Base-by-base conservation (phyloP, 2,888 invertebrate genomes). In the Microchrysa polita region DNA sequence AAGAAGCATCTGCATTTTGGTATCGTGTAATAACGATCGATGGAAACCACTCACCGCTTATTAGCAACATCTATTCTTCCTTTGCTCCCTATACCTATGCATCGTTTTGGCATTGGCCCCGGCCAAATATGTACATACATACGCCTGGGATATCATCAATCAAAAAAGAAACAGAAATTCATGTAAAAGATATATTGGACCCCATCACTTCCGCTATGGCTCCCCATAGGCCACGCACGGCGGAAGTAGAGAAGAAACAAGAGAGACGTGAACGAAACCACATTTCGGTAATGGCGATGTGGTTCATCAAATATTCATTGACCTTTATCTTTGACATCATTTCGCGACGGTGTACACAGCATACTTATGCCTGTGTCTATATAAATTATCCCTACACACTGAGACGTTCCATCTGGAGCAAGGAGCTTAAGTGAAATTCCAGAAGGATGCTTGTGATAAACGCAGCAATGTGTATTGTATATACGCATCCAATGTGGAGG, bases 231-330 rank as follows among this genome's bases (percentile, higher is more conserved):
- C 27, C 40, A 2, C 48, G 48, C n/a, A n/a, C n/a, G n/a, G n/a
- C n/a, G 48, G 48, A 48, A 48, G n/a, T n/a, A n/a, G n/a, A n/a
- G n/a, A n/a, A n/a, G n/a, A n/a, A n/a, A n/a, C n/a, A n/a, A n/a
- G n/a, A n/a, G n/a, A n/a, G n/a, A n/a, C 7, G 42, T 42, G 42
- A 42, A 42, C 12, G 42, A 10, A 48, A 48, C 48, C 48, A 48
- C 48, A 48, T 48, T 34, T 48, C 48, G 12, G 48, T 48, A 48
- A 48, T 48, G 48, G 27, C 16, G 16, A 48, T n/a, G 48, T 48
- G 48, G 48, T 65, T 65, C 65, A 65, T 65, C 40, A 65, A 65
- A 65, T 65, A 65, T 65, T 44, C 65, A 65, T 65, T 65, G 65
- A 65, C 65, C 65, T 65, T 65, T 65, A 65, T 65, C 65, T 65